Conservation (phyloP, 1,140 invertebrate genomes). For the Drosophila pallidifrons region DNA sequence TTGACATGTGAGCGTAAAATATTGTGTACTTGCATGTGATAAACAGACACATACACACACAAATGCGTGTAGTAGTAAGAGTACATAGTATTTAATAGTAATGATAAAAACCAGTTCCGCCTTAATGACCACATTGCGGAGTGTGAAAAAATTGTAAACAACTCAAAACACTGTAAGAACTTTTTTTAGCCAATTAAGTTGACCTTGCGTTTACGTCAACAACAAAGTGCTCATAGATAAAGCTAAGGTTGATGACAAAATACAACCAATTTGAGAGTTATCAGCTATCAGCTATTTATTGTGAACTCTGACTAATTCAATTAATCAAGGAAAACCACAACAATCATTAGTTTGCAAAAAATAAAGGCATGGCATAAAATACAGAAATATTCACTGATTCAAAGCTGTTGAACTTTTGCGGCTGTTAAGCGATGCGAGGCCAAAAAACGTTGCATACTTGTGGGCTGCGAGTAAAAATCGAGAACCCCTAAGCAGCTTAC, state of each 20-base stretch:
- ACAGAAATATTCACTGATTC: background rate
- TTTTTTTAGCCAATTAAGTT: slow-evolving; percentile 34
- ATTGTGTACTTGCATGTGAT: background rate
- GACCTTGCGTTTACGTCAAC: slow-evolving; percentile 41
- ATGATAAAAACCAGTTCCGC: slow-evolving; percentile 58
- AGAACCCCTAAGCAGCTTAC: slow-evolving; percentile 8
- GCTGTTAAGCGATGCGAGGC: slow-evolving; percentile 4
- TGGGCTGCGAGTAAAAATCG: slow-evolving; percentile 7
- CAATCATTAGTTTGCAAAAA: slow-evolving; percentile 20
- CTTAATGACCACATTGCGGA: slow-evolving; percentile 49
- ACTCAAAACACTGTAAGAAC: slow-evolving; percentile 20
- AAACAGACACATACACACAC: too few species aligned
- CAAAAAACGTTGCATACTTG: slow-evolving; percentile 32
- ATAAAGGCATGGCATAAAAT: background rate
- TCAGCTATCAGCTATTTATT: slow-evolving; percentile 7
- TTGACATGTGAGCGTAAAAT: slow-evolving; percentile 8
- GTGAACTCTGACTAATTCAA: slow-evolving; percentile 22
- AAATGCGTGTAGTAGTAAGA: slow-evolving; percentile 3
- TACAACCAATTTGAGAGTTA: slow-evolving; percentile 11
- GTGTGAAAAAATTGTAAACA: slow-evolving; percentile 51
- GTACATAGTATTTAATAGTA: slow-evolving; percentile 22
- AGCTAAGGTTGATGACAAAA: slow-evolving; percentile 17
- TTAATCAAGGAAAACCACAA: slow-evolving; percentile 30
- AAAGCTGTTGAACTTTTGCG: slow-evolving; percentile 18
- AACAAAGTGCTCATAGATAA: slow-evolving; percentile 24